These are phyloP conservation scores for Pyrgus malvae DNA, from an alignment of 2,888 invertebrate genomes.

Conservation along the genomic window DNA sequence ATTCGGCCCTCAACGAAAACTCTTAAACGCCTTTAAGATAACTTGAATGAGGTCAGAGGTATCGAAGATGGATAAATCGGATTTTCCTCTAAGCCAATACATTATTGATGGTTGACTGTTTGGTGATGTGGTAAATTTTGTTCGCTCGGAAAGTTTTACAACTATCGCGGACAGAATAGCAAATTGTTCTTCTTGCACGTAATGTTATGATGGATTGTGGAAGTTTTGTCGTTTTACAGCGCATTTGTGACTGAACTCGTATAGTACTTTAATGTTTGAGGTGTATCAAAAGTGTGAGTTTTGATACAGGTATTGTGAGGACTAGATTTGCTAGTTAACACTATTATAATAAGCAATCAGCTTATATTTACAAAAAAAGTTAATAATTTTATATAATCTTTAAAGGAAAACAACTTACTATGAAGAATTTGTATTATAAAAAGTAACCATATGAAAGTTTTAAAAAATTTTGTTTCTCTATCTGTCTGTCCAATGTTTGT, in stretches of 20 bases:
- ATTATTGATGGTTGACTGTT: conserved; percentile 16
- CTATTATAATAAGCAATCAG: too few relatives aligned
- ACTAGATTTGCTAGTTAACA: too few relatives aligned
- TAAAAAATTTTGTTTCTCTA: too few relatives aligned
- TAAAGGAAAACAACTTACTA: too few relatives aligned
- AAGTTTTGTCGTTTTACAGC: background rate
- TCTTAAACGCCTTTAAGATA: conserved; percentile 45
- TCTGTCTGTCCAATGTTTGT: too few relatives aligned
- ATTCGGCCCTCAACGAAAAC: conserved; percentile 53
- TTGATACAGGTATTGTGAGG: too few relatives aligned
- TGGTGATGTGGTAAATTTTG: conserved; percentile 16
- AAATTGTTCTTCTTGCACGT: background rate
- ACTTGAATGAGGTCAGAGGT: conserved; percentile 35
- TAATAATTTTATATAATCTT: too few relatives aligned
- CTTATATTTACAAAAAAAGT: too few relatives aligned
- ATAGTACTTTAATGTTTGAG: background rate
- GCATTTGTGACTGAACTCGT: too few relatives aligned
- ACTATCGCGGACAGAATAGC: conserved; percentile 1
- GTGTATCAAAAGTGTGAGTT: too few relatives aligned
- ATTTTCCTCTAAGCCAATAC: conserved; percentile 18
- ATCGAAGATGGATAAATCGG: conserved; percentile 16
- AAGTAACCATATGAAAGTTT: too few relatives aligned
- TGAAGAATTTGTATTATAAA: too few relatives aligned
- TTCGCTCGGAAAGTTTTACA: conserved; percentile 1
- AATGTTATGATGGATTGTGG: background rate